phyloP scores from a whole-genome alignment of 2,888 invertebrate genomes.

The Choristoneura rosaceana region DNA sequence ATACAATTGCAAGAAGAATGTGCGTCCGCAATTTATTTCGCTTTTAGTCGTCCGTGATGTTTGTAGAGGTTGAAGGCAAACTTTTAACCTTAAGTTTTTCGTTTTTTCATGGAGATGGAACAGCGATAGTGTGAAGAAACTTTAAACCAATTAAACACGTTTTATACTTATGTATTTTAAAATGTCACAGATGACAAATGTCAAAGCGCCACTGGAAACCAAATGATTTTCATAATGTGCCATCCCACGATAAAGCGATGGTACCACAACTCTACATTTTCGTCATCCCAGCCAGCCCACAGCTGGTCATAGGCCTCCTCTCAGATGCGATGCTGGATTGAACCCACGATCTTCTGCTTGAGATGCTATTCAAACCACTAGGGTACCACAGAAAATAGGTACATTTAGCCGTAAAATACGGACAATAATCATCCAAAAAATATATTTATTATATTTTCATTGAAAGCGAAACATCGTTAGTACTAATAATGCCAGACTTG shows the following conservation, averaged over 20 bases:
- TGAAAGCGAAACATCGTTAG: neutral
- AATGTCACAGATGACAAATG: neutral
- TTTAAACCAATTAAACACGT: too few relatives aligned
- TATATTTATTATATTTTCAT: neutral
- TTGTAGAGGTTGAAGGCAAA: neutral
- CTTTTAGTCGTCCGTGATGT: neutral
- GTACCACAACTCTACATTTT: too few relatives aligned
- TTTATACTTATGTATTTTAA: neutral
- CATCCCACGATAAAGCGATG: too few relatives aligned
- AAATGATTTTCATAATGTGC: neutral
- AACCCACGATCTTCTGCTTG: too few relatives aligned
- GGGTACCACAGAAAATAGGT: too few relatives aligned
- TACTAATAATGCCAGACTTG: slow-evolving; percentile 1
- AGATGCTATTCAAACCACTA: too few relatives aligned
- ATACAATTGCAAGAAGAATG: slow-evolving; percentile 33
- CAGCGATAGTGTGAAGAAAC: neutral
- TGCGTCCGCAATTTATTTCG: slow-evolving; percentile 24
- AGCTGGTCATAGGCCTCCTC: too few relatives aligned
- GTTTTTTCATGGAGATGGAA: neutral
- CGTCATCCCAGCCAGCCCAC: too few relatives aligned
- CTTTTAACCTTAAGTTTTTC: neutral
- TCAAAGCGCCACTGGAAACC: neutral
- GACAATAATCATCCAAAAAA: neutral
- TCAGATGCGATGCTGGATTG: too few relatives aligned
- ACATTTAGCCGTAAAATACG: neutral